Conservation (phyloP, 2,888 invertebrate species). For the Amphipoea oculea region DNA sequence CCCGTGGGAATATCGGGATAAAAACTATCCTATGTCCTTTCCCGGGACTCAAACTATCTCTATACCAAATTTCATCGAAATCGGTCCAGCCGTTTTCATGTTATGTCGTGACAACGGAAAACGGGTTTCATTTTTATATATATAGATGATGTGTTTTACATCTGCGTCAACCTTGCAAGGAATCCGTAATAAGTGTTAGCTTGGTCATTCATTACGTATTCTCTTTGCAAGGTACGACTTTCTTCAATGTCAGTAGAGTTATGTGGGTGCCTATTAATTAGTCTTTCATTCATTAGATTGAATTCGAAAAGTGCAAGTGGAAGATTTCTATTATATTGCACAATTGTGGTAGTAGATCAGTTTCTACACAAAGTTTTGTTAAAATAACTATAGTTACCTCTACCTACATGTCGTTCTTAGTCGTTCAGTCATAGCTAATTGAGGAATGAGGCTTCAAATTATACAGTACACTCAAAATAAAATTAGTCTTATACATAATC, state of each 20-base stretch:
- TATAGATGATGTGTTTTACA: conserved; percentile 5
- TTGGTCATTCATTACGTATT: conserved; percentile 28
- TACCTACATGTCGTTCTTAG: neutral
- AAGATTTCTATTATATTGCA: conserved; percentile 20
- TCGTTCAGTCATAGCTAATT: neutral
- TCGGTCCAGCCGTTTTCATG: no score
- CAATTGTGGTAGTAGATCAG: conserved; percentile 1
- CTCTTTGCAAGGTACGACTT: conserved; percentile 29
- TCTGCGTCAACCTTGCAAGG: conserved; percentile 13
- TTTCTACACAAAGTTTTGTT: neutral
- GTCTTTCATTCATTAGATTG: conserved; percentile 4
- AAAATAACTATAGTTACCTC: neutral
- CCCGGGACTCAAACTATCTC: no score
- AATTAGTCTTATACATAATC: neutral
- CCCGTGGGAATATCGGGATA: no score
- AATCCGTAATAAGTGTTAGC: conserved; percentile 32
- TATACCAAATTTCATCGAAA: no score
- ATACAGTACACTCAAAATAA: conserved; percentile 3
- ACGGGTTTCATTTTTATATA: no score
- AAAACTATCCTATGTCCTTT: no score
- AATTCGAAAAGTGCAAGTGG: conserved; percentile 40
- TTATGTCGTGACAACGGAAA: no score
- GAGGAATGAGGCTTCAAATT: neutral
- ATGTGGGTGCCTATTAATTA: conserved; percentile 21
- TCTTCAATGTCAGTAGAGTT: conserved; percentile 32